These are phyloP conservation scores for Saccostrea echinata DNA, from an alignment of 1,140 invertebrate genomes.

Conservation along the genomic window DNA sequence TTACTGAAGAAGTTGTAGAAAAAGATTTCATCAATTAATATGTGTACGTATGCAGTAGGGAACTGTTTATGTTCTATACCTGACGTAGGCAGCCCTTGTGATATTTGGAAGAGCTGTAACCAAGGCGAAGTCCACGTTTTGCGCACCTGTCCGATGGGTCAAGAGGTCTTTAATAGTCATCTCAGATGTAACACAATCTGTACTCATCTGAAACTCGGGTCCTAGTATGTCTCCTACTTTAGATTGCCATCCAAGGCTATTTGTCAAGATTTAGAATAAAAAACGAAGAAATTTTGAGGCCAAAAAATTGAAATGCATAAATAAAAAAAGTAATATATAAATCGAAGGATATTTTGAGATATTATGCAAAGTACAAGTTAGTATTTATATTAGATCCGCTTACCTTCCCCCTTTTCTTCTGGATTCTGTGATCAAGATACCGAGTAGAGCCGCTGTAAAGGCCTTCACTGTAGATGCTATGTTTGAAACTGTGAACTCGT, in stretches of 20 bases:
- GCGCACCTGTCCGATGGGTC: neutral
- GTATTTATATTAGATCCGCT: too few species aligned
- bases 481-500: slow-evolving; percentile 17
- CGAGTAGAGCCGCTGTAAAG: neutral
- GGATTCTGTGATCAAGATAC: slow-evolving; percentile 26
- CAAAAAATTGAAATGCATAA: too few species aligned
- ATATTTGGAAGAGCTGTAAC: neutral
- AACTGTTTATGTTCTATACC: neutral
- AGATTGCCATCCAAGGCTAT: slow-evolving; percentile 11
- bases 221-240: slow-evolving; percentile 33
- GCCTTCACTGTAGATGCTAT: neutral
- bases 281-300: too few species aligned
- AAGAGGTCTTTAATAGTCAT: slow-evolving; percentile 22
- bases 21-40: too few species aligned
- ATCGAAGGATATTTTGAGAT: too few species aligned
- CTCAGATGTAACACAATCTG: neutral
- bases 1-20: too few species aligned
- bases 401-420: slow-evolving; percentile 1
- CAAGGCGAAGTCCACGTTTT: neutral
- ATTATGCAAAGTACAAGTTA: too few species aligned
- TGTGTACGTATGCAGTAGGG: too few species aligned
- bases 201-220: neutral
- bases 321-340: too few species aligned
- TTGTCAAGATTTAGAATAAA: too few species aligned
- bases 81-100: neutral